A percentile compares a stretch with the other conserved stretches of the same genome.
phyloP scores from a whole-genome alignment of 1,140 invertebrate species.

The Grapholita molesta region DNA sequence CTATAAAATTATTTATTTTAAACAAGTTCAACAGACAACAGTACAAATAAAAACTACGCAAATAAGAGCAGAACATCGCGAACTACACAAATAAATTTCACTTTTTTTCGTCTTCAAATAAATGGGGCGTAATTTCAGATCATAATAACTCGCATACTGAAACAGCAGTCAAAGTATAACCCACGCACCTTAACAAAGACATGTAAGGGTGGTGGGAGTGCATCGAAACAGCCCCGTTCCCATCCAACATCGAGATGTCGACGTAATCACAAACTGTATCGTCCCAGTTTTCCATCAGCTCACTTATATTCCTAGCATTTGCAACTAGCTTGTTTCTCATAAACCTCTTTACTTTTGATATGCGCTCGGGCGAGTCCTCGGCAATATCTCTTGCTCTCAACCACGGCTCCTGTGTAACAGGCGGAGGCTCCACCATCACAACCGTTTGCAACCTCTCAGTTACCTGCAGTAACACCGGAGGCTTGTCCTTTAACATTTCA shows the following conservation, averaged over 20 bases:
- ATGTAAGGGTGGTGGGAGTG: neutral
- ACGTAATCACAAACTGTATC: constrained; percentile 64
- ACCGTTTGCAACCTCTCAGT: constrained; percentile 47
- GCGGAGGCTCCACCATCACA: constrained; percentile 50
- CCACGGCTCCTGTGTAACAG: constrained; percentile 22
- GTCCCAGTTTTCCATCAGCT: constrained; percentile 62
- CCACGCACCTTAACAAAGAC: neutral
- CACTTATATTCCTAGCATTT: constrained; percentile 45
- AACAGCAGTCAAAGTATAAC: neutral
- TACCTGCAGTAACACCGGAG: constrained; percentile 59
- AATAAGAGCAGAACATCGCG: no score
- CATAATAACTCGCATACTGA: neutral
- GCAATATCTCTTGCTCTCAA: constrained; percentile 32
- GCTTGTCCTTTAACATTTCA: constrained; percentile 40
- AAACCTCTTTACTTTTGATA: constrained; percentile 44
- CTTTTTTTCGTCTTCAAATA: no score
- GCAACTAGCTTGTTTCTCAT: constrained; percentile 57
- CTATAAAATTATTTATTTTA: no score
- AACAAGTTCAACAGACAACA: no score
- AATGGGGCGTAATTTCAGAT: no score
- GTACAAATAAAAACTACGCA: no score
- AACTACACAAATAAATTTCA: no score
- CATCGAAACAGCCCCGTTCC: neutral
- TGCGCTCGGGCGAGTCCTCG: constrained; percentile 42
- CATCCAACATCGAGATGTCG: constrained; percentile 44